These are phyloP conservation scores for Pelvicachromis taeniatus DNA, from an alignment of 2,113 vertebrate species.

Conservation along the genomic window DNA sequence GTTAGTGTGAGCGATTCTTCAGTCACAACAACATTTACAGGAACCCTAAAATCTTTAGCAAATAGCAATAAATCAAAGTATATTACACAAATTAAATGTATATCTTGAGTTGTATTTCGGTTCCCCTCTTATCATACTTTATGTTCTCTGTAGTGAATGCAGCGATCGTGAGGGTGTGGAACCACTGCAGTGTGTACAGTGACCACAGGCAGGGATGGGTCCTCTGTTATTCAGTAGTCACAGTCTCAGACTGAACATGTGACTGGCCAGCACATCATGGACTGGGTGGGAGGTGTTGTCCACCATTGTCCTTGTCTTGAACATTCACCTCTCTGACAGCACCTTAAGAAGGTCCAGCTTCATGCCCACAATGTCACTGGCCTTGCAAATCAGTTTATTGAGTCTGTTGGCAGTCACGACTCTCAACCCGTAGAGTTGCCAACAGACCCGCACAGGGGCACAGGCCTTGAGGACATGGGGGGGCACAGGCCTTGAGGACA, in stretches of 20 bases:
- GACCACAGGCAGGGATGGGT: no score
- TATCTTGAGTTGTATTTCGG: background rate
- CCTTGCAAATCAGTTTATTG: background rate
- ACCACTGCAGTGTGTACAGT: no score
- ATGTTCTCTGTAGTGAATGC: background rate
- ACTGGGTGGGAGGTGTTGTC: background rate
- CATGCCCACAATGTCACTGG: rapidly evolving
- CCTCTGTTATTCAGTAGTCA: no score
- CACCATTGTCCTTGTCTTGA: rapidly evolving
- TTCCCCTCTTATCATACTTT: background rate
- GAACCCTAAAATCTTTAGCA: background rate
- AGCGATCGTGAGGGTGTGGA: background rate
- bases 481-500: no score
- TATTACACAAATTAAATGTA: background rate
- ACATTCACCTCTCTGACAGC: background rate
- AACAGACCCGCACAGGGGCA: background rate
- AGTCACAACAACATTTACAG: background rate
- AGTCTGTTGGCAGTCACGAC: background rate
- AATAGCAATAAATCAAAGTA: no score
- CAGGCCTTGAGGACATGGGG: rapidly evolving
- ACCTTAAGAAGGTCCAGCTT: background rate
- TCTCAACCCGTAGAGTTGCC: background rate
- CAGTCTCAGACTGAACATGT: no score
- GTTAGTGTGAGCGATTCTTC: background rate
- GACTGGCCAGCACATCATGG: no score